Evolutionary conservation across 2,113 vertebrate genomes (phyloP).

Genomic region (Platysternon megacephalum): DNA sequence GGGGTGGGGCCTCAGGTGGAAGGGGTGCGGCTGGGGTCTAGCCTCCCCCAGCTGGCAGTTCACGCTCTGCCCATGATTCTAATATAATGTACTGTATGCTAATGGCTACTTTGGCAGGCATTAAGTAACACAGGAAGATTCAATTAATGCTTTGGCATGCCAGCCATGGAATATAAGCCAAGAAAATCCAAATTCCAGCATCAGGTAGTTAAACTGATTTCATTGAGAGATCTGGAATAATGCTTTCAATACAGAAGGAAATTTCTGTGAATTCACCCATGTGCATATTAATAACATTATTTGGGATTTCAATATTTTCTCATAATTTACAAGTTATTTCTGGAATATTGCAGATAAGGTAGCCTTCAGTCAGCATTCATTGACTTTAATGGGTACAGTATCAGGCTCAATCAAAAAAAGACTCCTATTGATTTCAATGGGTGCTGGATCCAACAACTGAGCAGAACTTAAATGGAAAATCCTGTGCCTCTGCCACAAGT

Average conservation of each 20-base stretch:
- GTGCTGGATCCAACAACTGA: background rate
- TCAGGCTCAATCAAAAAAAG: background rate
- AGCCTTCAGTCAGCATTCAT: background rate
- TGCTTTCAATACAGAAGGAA: background rate
- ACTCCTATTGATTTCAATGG: background rate
- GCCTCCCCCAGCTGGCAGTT: too few relatives aligned
- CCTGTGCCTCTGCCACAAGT: background rate
- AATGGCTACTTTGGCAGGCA: background rate
- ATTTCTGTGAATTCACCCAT: background rate
- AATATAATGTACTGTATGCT: background rate
- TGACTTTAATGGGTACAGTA: background rate
- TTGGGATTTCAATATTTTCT: background rate
- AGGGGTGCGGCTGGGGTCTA: too few relatives aligned
- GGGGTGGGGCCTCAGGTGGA: too few relatives aligned
- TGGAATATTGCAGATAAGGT: background rate
- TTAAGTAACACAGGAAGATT: background rate
- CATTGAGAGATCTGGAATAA: background rate
- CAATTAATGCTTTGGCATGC: conserved; percentile 18
- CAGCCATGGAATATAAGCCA: background rate
- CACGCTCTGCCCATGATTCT: too few relatives aligned
- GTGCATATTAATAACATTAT: background rate
- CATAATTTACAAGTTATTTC: background rate
- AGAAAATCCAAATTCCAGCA: background rate
- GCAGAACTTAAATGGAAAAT: background rate
- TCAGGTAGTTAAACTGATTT: background rate